Conservation (phyloP, 2,113 vertebrate species). For the Menura novaehollandiae region DNA sequence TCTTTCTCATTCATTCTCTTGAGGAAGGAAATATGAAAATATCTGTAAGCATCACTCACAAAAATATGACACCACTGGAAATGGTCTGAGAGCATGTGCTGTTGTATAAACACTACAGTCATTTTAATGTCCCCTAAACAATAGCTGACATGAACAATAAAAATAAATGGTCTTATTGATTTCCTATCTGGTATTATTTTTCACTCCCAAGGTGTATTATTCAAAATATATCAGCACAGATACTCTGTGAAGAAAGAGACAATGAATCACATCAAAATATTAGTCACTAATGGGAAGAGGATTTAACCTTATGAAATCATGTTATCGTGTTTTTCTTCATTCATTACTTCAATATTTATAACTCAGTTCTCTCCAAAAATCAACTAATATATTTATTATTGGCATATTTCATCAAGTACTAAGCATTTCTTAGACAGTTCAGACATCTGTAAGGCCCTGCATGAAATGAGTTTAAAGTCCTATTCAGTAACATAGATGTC, state of each 20-base stretch:
- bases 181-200: neutral
- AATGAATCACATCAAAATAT: neutral
- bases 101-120: neutral
- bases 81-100: neutral
- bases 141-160: neutral
- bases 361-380: neutral
- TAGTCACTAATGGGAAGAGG: neutral
- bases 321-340: neutral
- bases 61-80: neutral
- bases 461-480: neutral
- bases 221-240: neutral
- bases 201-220: neutral
- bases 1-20: neutral
- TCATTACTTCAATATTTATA: neutral
- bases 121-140: constrained; percentile 21
- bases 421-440: neutral
- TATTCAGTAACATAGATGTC: neutral
- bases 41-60: neutral
- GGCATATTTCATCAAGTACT: neutral
- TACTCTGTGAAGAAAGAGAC: neutral
- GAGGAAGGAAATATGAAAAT: neutral
- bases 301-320: neutral
- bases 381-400: neutral
- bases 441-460: neutral
- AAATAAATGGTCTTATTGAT: constrained; percentile 33